Percentiles rank a stretch among this genome's conserved stretches.
Evolutionary conservation across 2,888 invertebrate species (phyloP).

Genomic region (Microchrysa polita): DNA sequence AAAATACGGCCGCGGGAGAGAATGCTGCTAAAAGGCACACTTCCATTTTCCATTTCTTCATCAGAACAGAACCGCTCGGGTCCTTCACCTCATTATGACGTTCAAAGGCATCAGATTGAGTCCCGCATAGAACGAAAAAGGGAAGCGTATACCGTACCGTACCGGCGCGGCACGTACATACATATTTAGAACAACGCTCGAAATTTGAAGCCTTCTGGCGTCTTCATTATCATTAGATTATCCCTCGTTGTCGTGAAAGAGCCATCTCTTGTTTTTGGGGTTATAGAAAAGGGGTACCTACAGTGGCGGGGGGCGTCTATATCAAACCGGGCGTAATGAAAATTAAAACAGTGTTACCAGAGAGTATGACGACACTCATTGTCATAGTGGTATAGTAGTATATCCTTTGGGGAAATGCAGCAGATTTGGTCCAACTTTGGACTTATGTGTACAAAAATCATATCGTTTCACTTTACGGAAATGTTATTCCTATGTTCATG

Average conservation of each 20-base stretch:
- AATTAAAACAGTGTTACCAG: no score
- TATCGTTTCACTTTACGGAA: background rate
- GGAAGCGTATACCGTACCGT: background rate
- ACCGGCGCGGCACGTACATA: no score
- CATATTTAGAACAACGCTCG: background rate
- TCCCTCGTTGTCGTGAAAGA: background rate
- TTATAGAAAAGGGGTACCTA: background rate
- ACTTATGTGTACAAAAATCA: background rate
- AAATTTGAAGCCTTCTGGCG: slow-evolving; percentile 23
- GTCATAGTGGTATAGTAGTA: no score
- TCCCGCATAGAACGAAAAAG: background rate
- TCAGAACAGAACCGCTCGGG: no score
- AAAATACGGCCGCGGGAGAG: background rate
- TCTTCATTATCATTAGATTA: slow-evolving; percentile 30
- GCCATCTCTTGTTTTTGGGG: background rate
- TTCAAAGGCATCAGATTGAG: no score
- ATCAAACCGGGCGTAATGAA: no score
- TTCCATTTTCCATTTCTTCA: background rate
- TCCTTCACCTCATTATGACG: no score
- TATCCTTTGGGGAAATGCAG: no score
- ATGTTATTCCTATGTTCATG: background rate
- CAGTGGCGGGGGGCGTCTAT: no score
- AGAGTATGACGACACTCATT: no score
- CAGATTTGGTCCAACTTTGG: no score
- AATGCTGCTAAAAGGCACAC: slow-evolving; percentile 1